Percentiles rank a stretch among this genome's conserved stretches.
Evolutionary conservation across 2,888 invertebrate genomes (phyloP).

Genomic region (Eupithecia inturbata): DNA sequence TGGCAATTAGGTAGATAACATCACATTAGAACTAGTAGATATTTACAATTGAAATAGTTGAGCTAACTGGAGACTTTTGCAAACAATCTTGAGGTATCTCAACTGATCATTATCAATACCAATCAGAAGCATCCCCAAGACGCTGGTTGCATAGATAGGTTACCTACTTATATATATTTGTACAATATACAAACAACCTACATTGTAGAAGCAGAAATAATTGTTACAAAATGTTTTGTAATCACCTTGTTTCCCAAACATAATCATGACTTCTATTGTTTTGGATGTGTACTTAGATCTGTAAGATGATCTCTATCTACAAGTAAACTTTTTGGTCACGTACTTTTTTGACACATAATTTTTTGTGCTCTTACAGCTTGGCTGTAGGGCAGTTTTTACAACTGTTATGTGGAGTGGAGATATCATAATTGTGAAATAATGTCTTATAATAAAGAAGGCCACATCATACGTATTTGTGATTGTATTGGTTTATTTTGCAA

Average conservation of each 20-base stretch:
- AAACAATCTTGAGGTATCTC: not conserved
- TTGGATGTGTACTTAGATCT: not conserved
- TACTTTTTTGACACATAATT: not conserved
- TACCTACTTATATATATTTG: not conserved
- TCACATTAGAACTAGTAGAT: not conserved
- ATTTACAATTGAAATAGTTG: not conserved
- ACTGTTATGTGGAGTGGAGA: not conserved
- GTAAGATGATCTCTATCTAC: not conserved
- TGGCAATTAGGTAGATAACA: not conserved
- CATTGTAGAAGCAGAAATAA: not conserved
- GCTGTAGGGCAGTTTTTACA: not conserved
- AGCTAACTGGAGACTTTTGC: not conserved
- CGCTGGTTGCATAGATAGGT: not conserved
- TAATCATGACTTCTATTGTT: not conserved
- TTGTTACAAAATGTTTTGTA: not conserved
- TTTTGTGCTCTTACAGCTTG: not conserved
- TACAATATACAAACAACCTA: not conserved
- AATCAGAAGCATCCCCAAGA: not conserved
- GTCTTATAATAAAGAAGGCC: not conserved
- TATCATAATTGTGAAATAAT: not conserved
- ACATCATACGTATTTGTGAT: not conserved
- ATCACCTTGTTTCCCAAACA: slow-evolving; percentile 4
- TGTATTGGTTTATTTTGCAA: not conserved
- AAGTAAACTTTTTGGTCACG: not conserved
- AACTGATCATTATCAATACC: not conserved